Base-by-base conservation (phyloP, 2,113 vertebrate species). In the Lagopus leucura region DNA sequence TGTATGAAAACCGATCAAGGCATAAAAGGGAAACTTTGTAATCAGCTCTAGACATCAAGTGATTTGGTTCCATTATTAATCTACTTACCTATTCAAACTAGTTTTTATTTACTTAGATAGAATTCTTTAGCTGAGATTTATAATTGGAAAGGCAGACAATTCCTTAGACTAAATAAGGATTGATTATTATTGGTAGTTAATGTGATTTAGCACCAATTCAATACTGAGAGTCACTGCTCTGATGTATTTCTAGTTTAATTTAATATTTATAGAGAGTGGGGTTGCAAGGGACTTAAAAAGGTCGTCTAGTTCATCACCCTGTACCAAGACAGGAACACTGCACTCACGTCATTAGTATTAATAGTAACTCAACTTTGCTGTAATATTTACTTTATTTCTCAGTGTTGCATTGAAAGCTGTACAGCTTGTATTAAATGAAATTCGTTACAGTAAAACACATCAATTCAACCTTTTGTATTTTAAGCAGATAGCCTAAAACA, bases 171-270 rank as follows among this genome's bases (percentile, higher is more conserved):
- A 80, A 89, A 94, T 90, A 89, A 91, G 38, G 42, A 90, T 93
- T 88, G 78, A 94, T 95, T 93, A 89, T 86, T 95, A 94, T 91
- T 88, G 85, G 69, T 88, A 36, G 65, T 57, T 91, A 91, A 96
- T 92, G 80, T 95, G 60, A 92, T 94, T 91, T 94, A 91, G 74
- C 81, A 72, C 18, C 19, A 77, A 6, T 83, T 91, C 85, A 94
- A 69, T 88, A 86, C 34, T 71, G 50, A 83, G 42, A 89, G 84
- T 83, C 82, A 69, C 30, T 86, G 52, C 18, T 55, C 36, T 86
- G 72, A 91, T 72, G 27, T 74, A 83, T 94, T 94, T 85, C 38
- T 77, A 60, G 50, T 86, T 89, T 94, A 92, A 89, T 91, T 80
- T 94, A 86, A 50, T 89, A 92, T 88, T 94, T 86, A 63, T 88